Base-by-base conservation (phyloP, 1,140 invertebrate species). In the Rhopalosiphum padi region DNA sequence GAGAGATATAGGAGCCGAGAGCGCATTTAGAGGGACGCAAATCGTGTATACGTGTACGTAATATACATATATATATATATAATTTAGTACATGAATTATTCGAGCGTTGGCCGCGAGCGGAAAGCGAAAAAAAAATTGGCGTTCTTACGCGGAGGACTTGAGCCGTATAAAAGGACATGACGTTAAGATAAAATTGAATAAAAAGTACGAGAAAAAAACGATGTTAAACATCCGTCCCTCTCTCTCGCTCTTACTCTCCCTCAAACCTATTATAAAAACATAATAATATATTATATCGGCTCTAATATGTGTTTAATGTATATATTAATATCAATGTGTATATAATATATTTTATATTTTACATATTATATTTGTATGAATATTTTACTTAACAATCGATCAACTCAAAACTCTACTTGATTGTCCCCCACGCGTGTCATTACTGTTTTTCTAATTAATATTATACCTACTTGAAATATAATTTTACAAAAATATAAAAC, bases 101-200 rank as follows among this genome's bases (percentile, higher is more conserved):
- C 82, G 37, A 83, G 82, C 37, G 82, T 23, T 83, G 35, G 82
- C 82, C 21, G 82, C 82, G 82, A 37, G 82, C 82, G 37, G 35
- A 41, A 41, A 41, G n/a, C 37, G 35, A 83, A 83, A 83, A 82
- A 77, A 37, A 83, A 83, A 37, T 83, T 41, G 82, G n/a, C 82
- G 21, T 83, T 83, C 37, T 83, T 41, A 22, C 82, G 82, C 22
- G 82, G 82, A 83, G 82, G 22, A 83, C 82, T 83, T 9, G 82
- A 77, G 60, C n/a, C n/a, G 60, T 77, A 77, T 83, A 83, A 83
- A 83, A 83, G 82, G 82, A 83, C 77, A 35, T 83, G 60, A 68
- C 60, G 37, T 83, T 37, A 83, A 83, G 35, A 83, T 83, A 83
- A 83, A 37, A 83, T 83, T 83, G 22, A 37, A 83, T 41, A 83